Percentiles rank a stretch among this genome's conserved stretches.
These are phyloP conservation scores for Alouatta caraya DNA, from an alignment of 2,797 vertebrate species.

Conservation along the genomic window DNA sequence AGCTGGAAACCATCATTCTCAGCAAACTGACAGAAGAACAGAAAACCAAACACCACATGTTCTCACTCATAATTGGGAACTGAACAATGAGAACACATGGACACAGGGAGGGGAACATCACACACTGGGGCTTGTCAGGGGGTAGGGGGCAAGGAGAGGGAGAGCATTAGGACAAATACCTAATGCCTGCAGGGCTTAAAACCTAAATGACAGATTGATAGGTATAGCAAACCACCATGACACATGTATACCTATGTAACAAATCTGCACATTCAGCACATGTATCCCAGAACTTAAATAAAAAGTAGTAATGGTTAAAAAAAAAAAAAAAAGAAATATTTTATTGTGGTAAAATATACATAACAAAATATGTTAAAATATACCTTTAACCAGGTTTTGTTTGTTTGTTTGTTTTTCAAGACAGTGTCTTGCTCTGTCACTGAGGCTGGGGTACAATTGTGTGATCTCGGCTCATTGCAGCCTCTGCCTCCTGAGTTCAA, in stretches of 20 bases:
- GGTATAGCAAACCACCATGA: not conserved
- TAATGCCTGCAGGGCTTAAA: not conserved
- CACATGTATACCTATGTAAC: not conserved
- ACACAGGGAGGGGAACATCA: not conserved
- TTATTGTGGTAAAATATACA: not conserved
- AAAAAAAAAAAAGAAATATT: not conserved
- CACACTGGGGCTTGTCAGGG: not conserved
- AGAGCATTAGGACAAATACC: not conserved
- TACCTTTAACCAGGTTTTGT: no score
- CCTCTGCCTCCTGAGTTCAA: no score
- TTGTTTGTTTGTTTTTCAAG: no score
- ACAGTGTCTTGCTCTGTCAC: no score
- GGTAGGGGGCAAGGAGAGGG: not conserved
- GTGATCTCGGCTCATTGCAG: no score
- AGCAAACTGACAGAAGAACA: not conserved
- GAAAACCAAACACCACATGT: not conserved
- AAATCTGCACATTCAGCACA: not conserved
- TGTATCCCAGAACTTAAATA: not conserved
- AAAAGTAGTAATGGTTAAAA: not conserved
- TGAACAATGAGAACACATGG: not conserved
- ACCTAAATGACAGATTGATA: not conserved
- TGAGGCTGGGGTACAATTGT: no score
- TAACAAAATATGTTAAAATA: not conserved
- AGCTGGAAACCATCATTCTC: not conserved
- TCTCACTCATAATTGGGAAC: not conserved